Conservation (phyloP, 2,888 invertebrate genomes). For the Dolichopus griseipennis region DNA sequence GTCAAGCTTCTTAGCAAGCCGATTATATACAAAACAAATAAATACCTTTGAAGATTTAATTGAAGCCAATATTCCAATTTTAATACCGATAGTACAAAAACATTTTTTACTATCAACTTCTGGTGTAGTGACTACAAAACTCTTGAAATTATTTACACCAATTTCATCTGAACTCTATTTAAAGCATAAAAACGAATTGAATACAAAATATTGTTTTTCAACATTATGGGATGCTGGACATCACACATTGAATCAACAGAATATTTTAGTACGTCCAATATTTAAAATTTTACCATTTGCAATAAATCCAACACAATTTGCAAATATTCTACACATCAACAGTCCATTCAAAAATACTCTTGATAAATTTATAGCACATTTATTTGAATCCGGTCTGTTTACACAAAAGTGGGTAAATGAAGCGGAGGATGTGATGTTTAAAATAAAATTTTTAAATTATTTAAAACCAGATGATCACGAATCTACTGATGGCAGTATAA, state of each 20-base stretch:
- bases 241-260: not conserved
- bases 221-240: not conserved
- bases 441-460: not conserved
- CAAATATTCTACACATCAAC: not conserved
- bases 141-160: not conserved
- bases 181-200: not conserved
- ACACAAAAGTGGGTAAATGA: not conserved
- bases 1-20: not conserved
- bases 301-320: conserved; percentile 3
- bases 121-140: not conserved
- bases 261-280: not conserved
- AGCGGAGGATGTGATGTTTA: not conserved
- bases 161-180: not conserved
- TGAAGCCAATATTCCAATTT: not conserved
- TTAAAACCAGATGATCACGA: not conserved
- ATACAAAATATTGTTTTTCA: not conserved
- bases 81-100: not conserved
- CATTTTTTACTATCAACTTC: not conserved
- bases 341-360: not conserved
- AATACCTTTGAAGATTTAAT: not conserved
- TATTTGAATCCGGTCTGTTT: not conserved
- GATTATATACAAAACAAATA: not conserved
- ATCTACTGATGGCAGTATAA: not conserved
- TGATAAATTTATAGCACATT: not conserved
- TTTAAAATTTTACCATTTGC: not conserved